Conservation (phyloP, 2,113 vertebrate species). For the human region DNA sequence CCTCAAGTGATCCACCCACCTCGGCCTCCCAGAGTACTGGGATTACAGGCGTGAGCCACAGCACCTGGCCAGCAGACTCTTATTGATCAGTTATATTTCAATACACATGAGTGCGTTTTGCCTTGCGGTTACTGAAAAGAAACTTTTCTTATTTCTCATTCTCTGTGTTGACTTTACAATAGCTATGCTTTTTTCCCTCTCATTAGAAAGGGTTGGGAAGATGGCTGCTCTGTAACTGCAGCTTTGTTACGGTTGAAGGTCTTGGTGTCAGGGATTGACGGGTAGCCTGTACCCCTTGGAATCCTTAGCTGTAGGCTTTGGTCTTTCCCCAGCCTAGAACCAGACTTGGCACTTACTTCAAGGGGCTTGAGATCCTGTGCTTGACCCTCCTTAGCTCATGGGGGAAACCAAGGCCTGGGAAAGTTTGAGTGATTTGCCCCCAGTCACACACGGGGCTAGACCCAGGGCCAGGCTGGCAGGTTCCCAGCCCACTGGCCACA, state of each 20-base stretch:
- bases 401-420: neutral
- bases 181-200: neutral
- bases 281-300: neutral
- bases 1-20: too few species aligned
- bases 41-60: too few species aligned
- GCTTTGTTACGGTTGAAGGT: neutral
- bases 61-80: neutral
- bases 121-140: neutral
- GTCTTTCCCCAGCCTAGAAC: neutral
- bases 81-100: conserved; percentile 14
- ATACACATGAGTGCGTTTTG: conserved; percentile 13
- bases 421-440: neutral
- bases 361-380: conserved; percentile 1
- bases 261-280: neutral
- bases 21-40: too few species aligned
- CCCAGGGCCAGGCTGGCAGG: neutral
- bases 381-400: neutral
- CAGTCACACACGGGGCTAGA: neutral
- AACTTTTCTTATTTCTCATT: neutral
- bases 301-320: neutral
- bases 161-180: neutral
- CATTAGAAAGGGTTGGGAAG: neutral
- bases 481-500: conserved; percentile 50
- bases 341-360: conserved; percentile 25
- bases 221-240: neutral